Conservation (phyloP, 2,113 vertebrate species). For the Dryoscopus gambensis region DNA sequence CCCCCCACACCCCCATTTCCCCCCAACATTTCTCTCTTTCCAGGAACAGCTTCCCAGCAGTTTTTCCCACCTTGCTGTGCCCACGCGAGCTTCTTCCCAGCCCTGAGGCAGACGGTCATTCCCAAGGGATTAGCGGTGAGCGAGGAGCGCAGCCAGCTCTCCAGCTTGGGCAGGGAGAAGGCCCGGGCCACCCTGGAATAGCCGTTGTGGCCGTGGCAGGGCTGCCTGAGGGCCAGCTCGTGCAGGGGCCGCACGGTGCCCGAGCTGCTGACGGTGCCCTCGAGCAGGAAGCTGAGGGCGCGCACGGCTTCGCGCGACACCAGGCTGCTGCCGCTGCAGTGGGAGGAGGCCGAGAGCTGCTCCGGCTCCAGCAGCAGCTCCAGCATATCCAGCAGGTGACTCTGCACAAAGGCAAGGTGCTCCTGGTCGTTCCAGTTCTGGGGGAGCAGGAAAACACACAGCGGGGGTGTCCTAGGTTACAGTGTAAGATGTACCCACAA, state of each 20-base stretch:
- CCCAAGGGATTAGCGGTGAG: conserved; percentile 86
- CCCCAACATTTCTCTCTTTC: rapidly evolving
- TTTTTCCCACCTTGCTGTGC: conserved; percentile 84
- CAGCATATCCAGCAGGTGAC: conserved; percentile 82
- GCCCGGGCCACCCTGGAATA: conserved; percentile 74
- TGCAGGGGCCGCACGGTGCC: conserved; percentile 76
- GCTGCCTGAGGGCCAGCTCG: conserved; percentile 79
- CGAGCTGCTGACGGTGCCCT: conserved; percentile 75
- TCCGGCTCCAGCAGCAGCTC: conserved; percentile 88
- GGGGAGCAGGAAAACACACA: not conserved
- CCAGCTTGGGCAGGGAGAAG: conserved; percentile 81
- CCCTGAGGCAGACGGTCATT: conserved; percentile 82
- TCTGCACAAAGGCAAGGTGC: conserved; percentile 84
- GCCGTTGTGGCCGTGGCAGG: conserved; percentile 76
- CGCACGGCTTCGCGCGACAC: conserved; percentile 79
- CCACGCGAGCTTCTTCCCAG: conserved; percentile 90
- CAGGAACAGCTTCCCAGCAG: not conserved
- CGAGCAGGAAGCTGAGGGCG: conserved; percentile 86
- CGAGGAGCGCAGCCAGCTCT: conserved; percentile 79
- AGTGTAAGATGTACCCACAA: too few relatives aligned
- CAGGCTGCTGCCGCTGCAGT: conserved; percentile 70
- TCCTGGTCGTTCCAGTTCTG: conserved; percentile 96
- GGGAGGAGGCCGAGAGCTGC: conserved; percentile 79
- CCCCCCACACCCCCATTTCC: not conserved
- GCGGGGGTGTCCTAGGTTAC: too few relatives aligned